These are phyloP conservation scores for Coregonus ussuriensis DNA, from an alignment of 2,797 vertebrate species.

Conservation along the genomic window DNA sequence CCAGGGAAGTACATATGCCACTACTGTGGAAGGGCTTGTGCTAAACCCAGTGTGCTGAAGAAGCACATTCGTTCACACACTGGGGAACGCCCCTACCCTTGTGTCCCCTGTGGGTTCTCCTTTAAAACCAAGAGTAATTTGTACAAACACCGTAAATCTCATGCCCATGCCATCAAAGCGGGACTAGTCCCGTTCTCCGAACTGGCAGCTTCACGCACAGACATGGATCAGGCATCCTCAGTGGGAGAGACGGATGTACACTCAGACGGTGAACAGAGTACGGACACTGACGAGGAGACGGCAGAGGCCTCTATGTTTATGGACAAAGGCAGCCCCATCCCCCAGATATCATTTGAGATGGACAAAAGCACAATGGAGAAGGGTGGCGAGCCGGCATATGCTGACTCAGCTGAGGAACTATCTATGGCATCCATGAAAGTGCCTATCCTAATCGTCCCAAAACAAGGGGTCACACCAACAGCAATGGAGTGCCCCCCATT, in stretches of 20 bases:
- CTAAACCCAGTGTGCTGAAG: slow-evolving; percentile 98
- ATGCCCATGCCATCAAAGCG: slow-evolving; percentile 98
- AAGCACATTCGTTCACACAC: slow-evolving; percentile 99
- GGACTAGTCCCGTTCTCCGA: slow-evolving; percentile 94
- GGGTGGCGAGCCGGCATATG: slow-evolving; percentile 74
- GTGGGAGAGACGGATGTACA: slow-evolving; percentile 91
- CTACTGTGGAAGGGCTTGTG: slow-evolving; percentile 95
- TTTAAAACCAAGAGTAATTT: slow-evolving; percentile 99
- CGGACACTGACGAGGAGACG: slow-evolving; percentile 96
- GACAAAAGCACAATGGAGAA: slow-evolving; percentile 71
- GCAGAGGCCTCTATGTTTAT: slow-evolving; percentile 80
- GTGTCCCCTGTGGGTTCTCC: slow-evolving; percentile 95
- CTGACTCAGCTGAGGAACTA: slow-evolving; percentile 85
- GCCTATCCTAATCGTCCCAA: slow-evolving; percentile 93
- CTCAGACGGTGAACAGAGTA: slow-evolving; percentile 97
- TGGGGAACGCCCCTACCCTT: slow-evolving; percentile 95
- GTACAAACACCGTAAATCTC: slow-evolving; percentile 99
- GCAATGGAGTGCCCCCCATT: slow-evolving; percentile 85
- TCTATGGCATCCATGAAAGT: slow-evolving; percentile 91
- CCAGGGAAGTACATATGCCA: slow-evolving; percentile 97
- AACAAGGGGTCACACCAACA: slow-evolving; percentile 77
- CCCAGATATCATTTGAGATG: slow-evolving; percentile 75
- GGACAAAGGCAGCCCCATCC: slow-evolving; percentile 84
- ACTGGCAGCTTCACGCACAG: slow-evolving; percentile 84
- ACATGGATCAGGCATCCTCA: slow-evolving; percentile 87